These are phyloP conservation scores for Notolabrus celidotus DNA, from an alignment of 2,797 vertebrate species.

Conservation along the genomic window DNA sequence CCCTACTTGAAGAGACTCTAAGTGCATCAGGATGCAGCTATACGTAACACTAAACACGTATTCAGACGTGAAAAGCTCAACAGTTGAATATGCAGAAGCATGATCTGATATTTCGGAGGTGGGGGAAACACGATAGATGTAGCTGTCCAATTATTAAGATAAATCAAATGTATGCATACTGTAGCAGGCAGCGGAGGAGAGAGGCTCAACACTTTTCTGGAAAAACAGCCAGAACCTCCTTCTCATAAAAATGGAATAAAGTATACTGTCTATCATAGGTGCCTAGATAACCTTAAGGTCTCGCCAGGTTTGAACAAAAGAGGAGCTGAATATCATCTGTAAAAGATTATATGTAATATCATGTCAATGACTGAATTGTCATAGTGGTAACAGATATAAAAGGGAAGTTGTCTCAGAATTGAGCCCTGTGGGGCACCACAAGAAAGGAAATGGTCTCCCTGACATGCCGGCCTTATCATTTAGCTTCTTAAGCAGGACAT, in stretches of 20 bases:
- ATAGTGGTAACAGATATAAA: too few relatives aligned
- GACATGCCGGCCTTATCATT: too few relatives aligned
- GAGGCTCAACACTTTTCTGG: neutral
- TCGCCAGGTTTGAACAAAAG: neutral
- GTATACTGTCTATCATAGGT: too few relatives aligned
- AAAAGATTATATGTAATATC: too few relatives aligned
- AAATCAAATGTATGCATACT: neutral
- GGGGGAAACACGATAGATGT: neutral
- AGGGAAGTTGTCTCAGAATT: too few relatives aligned
- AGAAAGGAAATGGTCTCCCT: too few relatives aligned
- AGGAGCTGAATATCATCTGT: too few relatives aligned
- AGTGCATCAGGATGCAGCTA: constrained; percentile 7
- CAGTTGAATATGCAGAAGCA: too few relatives aligned
- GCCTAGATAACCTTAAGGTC: neutral
- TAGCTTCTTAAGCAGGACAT: too few relatives aligned
- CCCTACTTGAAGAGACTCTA: constrained; percentile 48
- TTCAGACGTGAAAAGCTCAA: neutral
- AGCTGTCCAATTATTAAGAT: neutral
- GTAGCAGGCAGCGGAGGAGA: neutral
- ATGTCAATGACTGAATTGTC: too few relatives aligned
- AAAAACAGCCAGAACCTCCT: neutral
- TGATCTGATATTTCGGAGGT: neutral
- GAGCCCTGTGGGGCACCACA: too few relatives aligned
- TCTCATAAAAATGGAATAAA: neutral
- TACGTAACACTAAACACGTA: constrained; percentile 4